phyloP scores from a whole-genome alignment of 2,888 invertebrate species.

The Standfussiana lucernea region DNA sequence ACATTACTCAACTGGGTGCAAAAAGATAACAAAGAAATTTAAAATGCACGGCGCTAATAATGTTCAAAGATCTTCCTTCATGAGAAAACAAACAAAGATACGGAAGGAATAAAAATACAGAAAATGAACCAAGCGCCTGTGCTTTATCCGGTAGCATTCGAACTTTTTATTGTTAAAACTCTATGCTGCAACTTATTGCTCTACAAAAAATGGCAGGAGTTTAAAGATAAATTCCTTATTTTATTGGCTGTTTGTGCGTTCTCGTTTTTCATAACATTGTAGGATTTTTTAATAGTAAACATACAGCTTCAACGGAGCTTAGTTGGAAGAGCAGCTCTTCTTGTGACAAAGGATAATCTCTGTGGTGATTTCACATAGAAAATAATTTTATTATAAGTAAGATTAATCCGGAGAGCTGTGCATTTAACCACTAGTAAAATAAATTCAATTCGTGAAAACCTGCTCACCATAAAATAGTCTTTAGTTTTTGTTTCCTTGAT shows the following conservation, averaged over 20 bases:
- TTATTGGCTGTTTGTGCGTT: neutral
- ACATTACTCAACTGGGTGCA: neutral
- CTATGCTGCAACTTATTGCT: conserved; percentile 44
- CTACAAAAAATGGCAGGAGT: conserved; percentile 32
- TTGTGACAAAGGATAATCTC: neutral
- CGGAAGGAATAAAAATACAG: conserved; percentile 34
- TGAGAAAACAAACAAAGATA: conserved; percentile 47
- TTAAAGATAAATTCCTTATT: conserved; percentile 21
- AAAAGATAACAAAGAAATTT: conserved; percentile 29
- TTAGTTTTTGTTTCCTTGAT: neutral
- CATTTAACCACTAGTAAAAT: neutral
- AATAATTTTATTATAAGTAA: neutral
- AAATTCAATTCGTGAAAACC: neutral
- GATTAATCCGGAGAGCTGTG: neutral
- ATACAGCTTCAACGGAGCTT: neutral
- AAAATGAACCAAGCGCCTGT: conserved; percentile 39
- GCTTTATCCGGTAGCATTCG: conserved; percentile 17
- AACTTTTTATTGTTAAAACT: conserved; percentile 31
- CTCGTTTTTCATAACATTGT: conserved; percentile 3
- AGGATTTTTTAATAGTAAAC: neutral
- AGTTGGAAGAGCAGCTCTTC: neutral
- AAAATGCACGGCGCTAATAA: conserved; percentile 35
- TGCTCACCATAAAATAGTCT: too few species aligned
- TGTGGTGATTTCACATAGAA: neutral
- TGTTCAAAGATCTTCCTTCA: conserved; percentile 17